Base-by-base conservation (phyloP, 2,797 vertebrate species). In the Lacerta agilis region DNA sequence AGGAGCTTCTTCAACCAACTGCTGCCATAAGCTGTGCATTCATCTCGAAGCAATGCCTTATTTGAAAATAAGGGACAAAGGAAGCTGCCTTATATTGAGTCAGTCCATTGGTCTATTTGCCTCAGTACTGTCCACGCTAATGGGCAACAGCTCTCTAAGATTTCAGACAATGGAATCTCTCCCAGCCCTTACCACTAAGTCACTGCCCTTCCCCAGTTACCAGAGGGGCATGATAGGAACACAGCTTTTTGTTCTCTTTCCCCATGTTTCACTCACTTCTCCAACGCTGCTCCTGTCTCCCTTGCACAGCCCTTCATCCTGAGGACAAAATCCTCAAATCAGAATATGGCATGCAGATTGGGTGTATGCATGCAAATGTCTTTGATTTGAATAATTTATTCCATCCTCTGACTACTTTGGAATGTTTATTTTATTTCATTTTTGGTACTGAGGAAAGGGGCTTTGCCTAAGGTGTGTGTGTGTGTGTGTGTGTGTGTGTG, bases 351-450 rank as follows among this genome's bases (percentile, higher is more conserved):
- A 25, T 78, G 64, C 61, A 77, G 80, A 38, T 77, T 49, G 33
- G 25, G 18, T 20, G n/a, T 27, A 43, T 64, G 45, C 79, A 82
- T n/a, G 18, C 36, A 41, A 41, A 38, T 55, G 7, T 55, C 64
- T n/a, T 33, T 38, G 81, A 78, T 58, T 77, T 78, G 73, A 33
- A 41, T 71, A 71, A 78, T 83, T 45, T 83, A 58, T 78, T 83
- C 43, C 27, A 71, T 20, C 80, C 58, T 29, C 27, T 67, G 72
- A 69, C 61, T 64, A 18, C 43, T 76, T 77, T 67, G 45, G 41
- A 64, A 87, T 82, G 43, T 87, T 82, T 83, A n/a, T 83, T n/a
- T 69, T 71, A 55, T 71, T 55, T 69, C 75, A 67, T 49, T 88
- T 80, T 78, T 55, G 73, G 33, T 18, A 29, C 75, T 33, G 64